These are phyloP conservation scores for Actinemys pallida DNA, from an alignment of 2,113 vertebrate genomes.

Conservation along the genomic window DNA sequence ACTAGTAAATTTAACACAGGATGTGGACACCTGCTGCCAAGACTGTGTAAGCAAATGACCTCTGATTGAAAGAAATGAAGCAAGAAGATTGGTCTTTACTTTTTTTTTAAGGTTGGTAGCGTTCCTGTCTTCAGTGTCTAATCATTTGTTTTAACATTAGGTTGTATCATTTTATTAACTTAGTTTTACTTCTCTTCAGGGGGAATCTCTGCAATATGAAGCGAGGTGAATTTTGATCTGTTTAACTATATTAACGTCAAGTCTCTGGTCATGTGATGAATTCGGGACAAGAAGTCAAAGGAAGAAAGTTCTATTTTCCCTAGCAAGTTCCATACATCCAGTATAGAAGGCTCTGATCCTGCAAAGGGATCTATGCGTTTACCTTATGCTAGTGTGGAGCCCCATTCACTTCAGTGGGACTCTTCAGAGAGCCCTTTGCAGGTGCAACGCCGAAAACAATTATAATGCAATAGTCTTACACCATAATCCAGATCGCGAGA, in stretches of 20 bases:
- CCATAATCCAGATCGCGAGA: accelerated
- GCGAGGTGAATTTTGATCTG: constrained; percentile 40
- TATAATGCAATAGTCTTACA: neutral
- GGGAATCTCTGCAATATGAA: constrained; percentile 53
- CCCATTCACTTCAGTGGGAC: accelerated
- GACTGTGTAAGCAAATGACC: neutral
- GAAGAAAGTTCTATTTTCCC: neutral
- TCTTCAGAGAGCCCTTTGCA: neutral
- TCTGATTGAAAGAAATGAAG: neutral
- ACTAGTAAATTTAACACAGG: neutral
- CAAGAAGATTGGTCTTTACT: constrained; percentile 12
- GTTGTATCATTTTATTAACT: constrained; percentile 54
- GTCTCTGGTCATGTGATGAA: constrained; percentile 7
- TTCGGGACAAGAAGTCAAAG: constrained; percentile 3
- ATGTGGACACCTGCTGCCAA: neutral
- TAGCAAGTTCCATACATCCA: neutral
- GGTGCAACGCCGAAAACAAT: neutral
- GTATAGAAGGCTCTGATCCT: neutral
- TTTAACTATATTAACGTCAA: neutral
- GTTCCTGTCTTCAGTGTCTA: neutral
- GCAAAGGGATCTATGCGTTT: constrained; percentile 13
- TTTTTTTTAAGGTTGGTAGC: constrained; percentile 61
- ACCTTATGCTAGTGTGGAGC: neutral
- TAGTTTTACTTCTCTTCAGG: constrained; percentile 72
- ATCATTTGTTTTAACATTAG: neutral